phyloP scores from a whole-genome alignment of 2,113 vertebrate genomes.

The Phrynosoma platyrhinos region DNA sequence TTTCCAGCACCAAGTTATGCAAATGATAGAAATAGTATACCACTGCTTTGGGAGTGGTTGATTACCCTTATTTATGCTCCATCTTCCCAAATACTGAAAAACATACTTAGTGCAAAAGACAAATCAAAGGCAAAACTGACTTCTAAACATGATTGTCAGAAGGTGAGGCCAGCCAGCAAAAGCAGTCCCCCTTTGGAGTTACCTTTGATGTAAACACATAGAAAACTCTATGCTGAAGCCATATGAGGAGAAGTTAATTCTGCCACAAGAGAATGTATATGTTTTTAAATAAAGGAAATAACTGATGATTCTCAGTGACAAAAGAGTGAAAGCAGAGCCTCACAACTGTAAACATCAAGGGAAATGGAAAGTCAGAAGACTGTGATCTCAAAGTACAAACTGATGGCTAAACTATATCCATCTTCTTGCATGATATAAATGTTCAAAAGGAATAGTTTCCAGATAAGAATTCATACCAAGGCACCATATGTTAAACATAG shows the following conservation, averaged over 20 bases:
- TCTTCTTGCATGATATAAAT: not conserved
- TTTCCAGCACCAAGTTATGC: too few species aligned
- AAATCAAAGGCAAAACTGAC: too few species aligned
- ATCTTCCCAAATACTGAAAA: too few species aligned
- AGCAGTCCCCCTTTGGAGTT: too few species aligned
- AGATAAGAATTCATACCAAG: not conserved
- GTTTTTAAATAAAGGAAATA: not conserved
- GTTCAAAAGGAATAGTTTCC: not conserved
- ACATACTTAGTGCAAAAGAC: not conserved
- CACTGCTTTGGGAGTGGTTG: too few species aligned
- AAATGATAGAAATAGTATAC: too few species aligned
- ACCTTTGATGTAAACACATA: not conserved
- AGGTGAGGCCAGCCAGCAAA: too few species aligned
- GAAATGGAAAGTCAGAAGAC: not conserved
- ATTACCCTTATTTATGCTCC: too few species aligned
- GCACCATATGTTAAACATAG: not conserved
- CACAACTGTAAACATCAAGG: not conserved
- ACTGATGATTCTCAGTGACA: not conserved
- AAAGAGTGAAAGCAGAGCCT: not conserved
- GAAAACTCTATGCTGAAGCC: not conserved
- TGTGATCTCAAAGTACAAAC: not conserved
- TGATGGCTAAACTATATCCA: not conserved
- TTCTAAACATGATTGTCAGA: too few species aligned
- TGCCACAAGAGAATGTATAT: not conserved
- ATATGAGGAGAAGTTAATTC: not conserved